Base-by-base conservation (phyloP, 2,113 vertebrate species). In the Clarias magur region DNA sequence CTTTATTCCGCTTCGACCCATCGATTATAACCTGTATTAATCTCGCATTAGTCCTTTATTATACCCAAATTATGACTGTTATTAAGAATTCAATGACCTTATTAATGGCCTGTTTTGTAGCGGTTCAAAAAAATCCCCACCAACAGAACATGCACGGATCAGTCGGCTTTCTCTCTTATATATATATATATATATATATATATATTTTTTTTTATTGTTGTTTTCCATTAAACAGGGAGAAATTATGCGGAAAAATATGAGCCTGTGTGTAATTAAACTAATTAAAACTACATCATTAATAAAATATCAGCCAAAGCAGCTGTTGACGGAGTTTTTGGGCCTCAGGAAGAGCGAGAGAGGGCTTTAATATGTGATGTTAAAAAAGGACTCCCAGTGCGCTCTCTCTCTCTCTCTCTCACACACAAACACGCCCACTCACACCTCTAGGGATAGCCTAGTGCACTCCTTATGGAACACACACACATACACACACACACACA, bases 261-360 rank as follows among this genome's bases (percentile, higher is more conserved):
- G 89, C 89, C 93, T 93, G 92, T 92, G 90, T 80, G 91, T 95
- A 95, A 95, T 95, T 95, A 95, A 95, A 95, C 94, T 95, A 95
- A 95, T 96, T 95, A 95, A 95, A 95, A 88, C 93, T 93, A 93
- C 91, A 93, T 92, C 94, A 95, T 96, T 95, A 96, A 95, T 95
- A 95, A 96, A 95, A 95, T 95, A 95, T 96, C 92, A 94, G 86
- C 86, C 91, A 91, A 92, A 93, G 93, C 94, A 95, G 94, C 94
- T 95, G 95, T 95, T 95, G 95, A 94, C 94, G 93, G 92, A 93
- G 92, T 85, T 90, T 89, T 80, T 72, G 89, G 93, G 94, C 94
- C 92, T 85, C 88, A 92, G 92, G 93, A 93, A 72, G 91, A 89
- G 90, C 87, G 88, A 82, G 82, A 87, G 88, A 78, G 92, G 85